phyloP scores from a whole-genome alignment of 2,888 invertebrate genomes.

The Platycheirus rosarum region DNA sequence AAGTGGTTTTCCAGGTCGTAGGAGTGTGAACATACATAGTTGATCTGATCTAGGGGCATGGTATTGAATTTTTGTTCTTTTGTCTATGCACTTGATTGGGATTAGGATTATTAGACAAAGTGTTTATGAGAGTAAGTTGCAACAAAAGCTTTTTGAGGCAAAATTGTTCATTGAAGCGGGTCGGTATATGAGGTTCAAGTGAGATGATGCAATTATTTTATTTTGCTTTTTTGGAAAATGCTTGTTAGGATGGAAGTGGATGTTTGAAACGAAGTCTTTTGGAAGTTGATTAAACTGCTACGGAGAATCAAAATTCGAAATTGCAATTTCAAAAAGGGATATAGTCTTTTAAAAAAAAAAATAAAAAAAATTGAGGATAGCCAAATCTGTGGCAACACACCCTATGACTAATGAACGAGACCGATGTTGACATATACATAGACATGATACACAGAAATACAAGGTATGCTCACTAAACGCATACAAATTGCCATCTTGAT shows the following conservation, averaged over 20 bases:
- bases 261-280: background rate
- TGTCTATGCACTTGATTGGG: constrained; percentile 56
- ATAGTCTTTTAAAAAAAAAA: no score
- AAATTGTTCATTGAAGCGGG: constrained; percentile 42
- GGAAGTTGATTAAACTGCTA: constrained; percentile 10
- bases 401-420: no score
- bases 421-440: no score
- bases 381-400: no score
- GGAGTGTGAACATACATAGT: constrained; percentile 23
- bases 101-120: constrained; percentile 60
- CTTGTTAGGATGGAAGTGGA: background rate
- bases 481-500: no score
- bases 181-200: constrained; percentile 1
- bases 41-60: constrained; percentile 42
- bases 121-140: constrained; percentile 40
- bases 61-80: constrained; percentile 49
- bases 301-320: background rate
- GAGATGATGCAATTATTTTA: constrained; percentile 18
- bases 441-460: no score
- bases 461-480: no score
- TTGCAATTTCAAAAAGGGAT: background rate
- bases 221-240: constrained; percentile 23
- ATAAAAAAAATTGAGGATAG: no score
- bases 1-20: constrained; percentile 46
- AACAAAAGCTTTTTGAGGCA: constrained; percentile 23